Evolutionary conservation across 2,113 vertebrate species (phyloP).

Genomic region (Platichthys stellatus): DNA sequence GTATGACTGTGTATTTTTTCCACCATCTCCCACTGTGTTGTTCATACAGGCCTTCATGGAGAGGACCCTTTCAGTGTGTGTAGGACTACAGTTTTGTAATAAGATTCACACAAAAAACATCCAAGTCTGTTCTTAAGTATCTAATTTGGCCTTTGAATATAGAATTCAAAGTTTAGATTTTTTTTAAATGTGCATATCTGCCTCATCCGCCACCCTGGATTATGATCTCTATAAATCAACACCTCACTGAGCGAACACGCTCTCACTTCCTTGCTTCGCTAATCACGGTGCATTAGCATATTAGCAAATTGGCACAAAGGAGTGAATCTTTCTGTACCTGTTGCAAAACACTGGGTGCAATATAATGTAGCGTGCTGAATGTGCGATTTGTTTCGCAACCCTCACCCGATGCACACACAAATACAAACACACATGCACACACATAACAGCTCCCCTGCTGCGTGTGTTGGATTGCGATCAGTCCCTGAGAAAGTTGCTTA

Average conservation of each 20-base stretch:
- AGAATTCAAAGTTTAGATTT: not conserved
- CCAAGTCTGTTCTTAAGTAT: not conserved
- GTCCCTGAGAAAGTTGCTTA: conserved; percentile 74
- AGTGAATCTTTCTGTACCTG: conserved; percentile 65
- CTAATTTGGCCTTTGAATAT: not conserved
- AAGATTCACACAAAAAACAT: no score
- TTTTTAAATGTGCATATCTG: not conserved
- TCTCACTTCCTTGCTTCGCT: conserved; percentile 1
- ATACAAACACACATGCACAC: conserved; percentile 20
- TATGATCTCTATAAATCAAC: conserved; percentile 56
- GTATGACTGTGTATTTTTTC: no score
- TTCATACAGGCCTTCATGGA: no score
- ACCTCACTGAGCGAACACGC: conserved; percentile 47
- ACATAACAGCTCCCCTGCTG: conserved; percentile 54
- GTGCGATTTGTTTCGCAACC: conserved; percentile 63
- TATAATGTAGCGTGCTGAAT: conserved; percentile 52
- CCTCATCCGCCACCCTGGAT: not conserved
- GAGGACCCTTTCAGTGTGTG: no score
- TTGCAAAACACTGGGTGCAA: conserved; percentile 58
- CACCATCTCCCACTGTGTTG: no score
- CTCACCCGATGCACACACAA: conserved; percentile 16
- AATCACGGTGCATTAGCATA: conserved; percentile 72
- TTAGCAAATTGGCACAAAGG: conserved; percentile 70
- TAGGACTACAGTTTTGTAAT: no score
- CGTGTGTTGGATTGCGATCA: conserved; percentile 70